Conservation (phyloP, 2,113 vertebrate genomes). For the Lucifuga dentata region DNA sequence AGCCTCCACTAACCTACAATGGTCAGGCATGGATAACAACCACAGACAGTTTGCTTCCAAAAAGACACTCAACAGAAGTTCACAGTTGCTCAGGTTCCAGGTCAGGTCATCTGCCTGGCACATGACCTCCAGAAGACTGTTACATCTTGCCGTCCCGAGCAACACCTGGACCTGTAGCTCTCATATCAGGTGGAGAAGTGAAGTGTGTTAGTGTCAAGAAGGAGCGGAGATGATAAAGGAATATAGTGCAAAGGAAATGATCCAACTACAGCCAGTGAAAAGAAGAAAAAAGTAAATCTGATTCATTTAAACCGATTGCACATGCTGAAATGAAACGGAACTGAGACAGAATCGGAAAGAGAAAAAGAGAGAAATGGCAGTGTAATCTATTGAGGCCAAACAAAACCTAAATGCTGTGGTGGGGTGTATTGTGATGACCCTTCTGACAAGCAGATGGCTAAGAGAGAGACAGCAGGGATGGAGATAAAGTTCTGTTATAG, state of each 20-base stretch:
- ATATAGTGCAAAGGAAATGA: conserved; percentile 2
- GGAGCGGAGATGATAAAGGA: conserved; percentile 1
- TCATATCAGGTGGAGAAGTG: conserved; percentile 9
- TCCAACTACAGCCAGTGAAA: conserved; percentile 1
- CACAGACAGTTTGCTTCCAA: conserved; percentile 36
- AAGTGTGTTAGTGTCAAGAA: too few species aligned
- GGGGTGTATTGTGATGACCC: background rate
- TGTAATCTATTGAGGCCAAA: too few species aligned
- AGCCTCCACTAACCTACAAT: conserved; percentile 23
- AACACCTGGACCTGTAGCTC: conserved; percentile 41
- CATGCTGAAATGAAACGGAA: too few species aligned
- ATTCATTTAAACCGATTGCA: too few species aligned
- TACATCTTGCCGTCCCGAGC: conserved; percentile 19
- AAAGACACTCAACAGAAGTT: conserved; percentile 41
- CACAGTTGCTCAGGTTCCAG: conserved; percentile 41
- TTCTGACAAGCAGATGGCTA: background rate
- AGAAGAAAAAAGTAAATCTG: too few species aligned
- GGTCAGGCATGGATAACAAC: conserved; percentile 31
- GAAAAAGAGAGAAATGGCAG: background rate
- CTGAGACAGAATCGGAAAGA: too few species aligned
- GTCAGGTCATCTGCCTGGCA: conserved; percentile 46
- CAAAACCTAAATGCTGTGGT: background rate
- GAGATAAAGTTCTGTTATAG: conserved; percentile 18
- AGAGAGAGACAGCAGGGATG: too few species aligned
- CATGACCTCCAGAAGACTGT: conserved; percentile 21